Base-by-base conservation (phyloP, 2,113 vertebrate species). In the Brachyhypopomus gauderio region DNA sequence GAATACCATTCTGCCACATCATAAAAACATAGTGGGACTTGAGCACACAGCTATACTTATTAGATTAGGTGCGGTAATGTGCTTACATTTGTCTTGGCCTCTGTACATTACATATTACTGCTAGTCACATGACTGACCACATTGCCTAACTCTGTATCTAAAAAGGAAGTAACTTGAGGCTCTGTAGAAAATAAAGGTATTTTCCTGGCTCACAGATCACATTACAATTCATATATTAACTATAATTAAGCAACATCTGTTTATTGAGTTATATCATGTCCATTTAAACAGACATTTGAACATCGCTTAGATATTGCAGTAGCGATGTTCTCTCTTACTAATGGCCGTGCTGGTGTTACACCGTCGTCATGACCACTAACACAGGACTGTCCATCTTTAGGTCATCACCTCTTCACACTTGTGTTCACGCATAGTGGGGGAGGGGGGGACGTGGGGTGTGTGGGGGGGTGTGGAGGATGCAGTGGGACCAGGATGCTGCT, bases 11-110 rank as follows among this genome's bases (percentile, higher is more conserved):
- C 27, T n/a, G 19, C 64, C 9, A 38, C 17, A 66, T 30, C 63
- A 34, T 16, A 66, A 66, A 66, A 66, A 66, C 34, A 66, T 16
- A 36, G 27, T 36, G 63, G 63, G 20, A 66, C 63, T 63, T 66
- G 25, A 66, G 25, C 27, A 66, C 63, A 20, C 64, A 6, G 20
- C 34, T 67, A 7, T 36, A 67, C 27, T 38, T 67, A 34, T 20
- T 36, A 2, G 19, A 38, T 67, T 34, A 22, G 27, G 60, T 63
- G 23, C 11, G 20, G 27, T 52, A 52, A 52, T 67, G 64, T 38
- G 19, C 20, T 67, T 8, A 9, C 25, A 14, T 67, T 67, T 67
- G 12, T 67, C 30, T 36, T 67, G 17, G 64, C 30, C 30, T 38
- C 30, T 0, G 30, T 12, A 36, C 19, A 5, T 19, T 16, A 17